Base-by-base conservation (phyloP, 2,113 vertebrate species). In the Tychaedon coryphoeus region DNA sequence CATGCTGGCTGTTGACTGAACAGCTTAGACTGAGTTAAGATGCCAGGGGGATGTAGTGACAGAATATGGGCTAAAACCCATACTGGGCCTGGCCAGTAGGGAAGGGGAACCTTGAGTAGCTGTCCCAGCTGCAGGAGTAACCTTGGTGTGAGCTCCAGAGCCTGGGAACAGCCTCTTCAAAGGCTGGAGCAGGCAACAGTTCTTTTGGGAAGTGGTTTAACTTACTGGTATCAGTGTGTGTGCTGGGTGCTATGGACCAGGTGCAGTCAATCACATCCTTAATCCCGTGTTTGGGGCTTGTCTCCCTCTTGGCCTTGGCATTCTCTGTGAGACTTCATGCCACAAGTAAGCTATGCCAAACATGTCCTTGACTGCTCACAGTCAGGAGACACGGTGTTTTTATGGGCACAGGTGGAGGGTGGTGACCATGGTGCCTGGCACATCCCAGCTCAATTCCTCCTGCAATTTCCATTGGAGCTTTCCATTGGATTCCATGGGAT, bases 151-250 rank as follows among this genome's bases (percentile, higher is more conserved):
- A 75, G 36, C n/a, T 72, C 24, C 2, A 4, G 51, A 60, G 40
- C 43, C 14, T 45, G n/a, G 26, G 23, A 84, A 36, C 11, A 75
- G 20, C 50, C 90, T 28, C 50, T 48, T 25, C 36, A 72, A 86
- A 83, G 33, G n/a, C 20, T 8, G 71, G 54, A 71, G 48, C 0
- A 10, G 45, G 45, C 1, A 2, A 34, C 13, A 45, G 0, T 47
- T 61, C 36, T 40, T 65, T 25, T 61, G 42, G 43, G 29, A 60
- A 36, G 9, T 53, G 28, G n/a, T 50, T 75, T 75, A 60, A 11
- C 19, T n/a, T 64, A 8, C 20, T 42, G 42, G 2, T 79, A 5
- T 42, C 34, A 71, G 3, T 76, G 12, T 70, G 14, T 45, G 5
- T 56, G 26, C 43, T 28, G 11, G 10, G 33, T 17, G 2, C 74